Evolutionary conservation across 2,797 vertebrate species (phyloP).

Genomic region (Rhynchotus rufescens): DNA sequence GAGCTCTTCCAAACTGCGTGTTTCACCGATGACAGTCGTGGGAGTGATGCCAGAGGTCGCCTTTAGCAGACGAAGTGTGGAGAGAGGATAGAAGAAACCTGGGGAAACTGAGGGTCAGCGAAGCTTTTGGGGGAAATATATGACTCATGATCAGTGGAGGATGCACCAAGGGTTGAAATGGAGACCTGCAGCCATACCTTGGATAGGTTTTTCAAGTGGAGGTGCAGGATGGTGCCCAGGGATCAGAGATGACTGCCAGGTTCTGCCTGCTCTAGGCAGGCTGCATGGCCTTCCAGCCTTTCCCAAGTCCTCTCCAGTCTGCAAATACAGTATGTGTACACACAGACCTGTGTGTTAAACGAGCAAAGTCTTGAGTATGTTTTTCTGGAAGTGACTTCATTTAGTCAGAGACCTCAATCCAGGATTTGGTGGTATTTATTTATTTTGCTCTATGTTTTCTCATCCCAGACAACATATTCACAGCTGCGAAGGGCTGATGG

Average conservation of each 20-base stretch:
- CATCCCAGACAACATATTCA: slow-evolving; percentile 34
- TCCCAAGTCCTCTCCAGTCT: not conserved
- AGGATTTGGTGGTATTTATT: slow-evolving; percentile 47
- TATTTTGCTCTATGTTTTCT: slow-evolving; percentile 34
- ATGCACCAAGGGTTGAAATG: not conserved
- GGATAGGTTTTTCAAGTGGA: not conserved
- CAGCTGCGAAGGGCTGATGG: slow-evolving; percentile 57
- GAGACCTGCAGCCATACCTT: not conserved
- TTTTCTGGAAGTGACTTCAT: slow-evolving; percentile 68
- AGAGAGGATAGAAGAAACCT: not conserved
- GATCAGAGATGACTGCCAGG: not conserved
- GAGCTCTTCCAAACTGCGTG: not conserved
- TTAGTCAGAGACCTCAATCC: slow-evolving; percentile 5
- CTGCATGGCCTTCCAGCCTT: fast-evolving
- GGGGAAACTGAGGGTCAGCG: not conserved
- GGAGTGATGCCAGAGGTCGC: not conserved
- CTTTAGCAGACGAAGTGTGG: not conserved
- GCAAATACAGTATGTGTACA: not conserved
- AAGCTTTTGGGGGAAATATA: not conserved
- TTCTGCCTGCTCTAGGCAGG: not conserved
- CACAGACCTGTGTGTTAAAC: not conserved
- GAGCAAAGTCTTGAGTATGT: not conserved
- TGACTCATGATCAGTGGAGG: not conserved
- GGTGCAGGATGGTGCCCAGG: not conserved
- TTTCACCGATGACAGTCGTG: not conserved